A percentile compares a stretch with the other conserved stretches of the same genome.
Evolutionary conservation across 2,113 vertebrate genomes (phyloP).

Genomic region (Trachemys scripta): DNA sequence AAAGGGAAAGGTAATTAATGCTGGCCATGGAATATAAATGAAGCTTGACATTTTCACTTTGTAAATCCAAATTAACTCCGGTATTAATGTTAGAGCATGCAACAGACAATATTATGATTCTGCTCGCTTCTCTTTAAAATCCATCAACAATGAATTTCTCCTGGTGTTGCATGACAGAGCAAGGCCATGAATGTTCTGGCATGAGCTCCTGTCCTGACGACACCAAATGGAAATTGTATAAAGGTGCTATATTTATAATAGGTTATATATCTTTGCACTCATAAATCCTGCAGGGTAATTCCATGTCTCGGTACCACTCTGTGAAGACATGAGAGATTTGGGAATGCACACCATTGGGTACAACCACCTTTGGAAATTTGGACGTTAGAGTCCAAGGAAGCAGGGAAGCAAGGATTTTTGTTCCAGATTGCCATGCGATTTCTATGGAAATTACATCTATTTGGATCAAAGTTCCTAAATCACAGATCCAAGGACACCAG

Average conservation of each 20-base stretch:
- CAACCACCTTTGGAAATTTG: not conserved
- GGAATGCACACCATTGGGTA: not conserved
- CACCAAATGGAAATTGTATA: rapidly evolving
- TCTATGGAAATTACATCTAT: not conserved
- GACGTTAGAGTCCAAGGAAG: not conserved
- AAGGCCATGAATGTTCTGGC: rapidly evolving
- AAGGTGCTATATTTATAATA: not conserved
- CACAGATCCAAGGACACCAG: not conserved
- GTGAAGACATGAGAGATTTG: not conserved
- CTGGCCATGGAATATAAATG: slow-evolving; percentile 32
- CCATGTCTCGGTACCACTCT: not conserved
- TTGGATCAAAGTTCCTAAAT: not conserved
- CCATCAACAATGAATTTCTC: not conserved
- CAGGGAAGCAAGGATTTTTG: not conserved
- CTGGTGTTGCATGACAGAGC: not conserved
- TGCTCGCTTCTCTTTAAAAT: rapidly evolving
- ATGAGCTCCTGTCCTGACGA: rapidly evolving
- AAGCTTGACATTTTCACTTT: slow-evolving; percentile 35
- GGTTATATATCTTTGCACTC: not conserved
- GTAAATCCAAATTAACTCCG: slow-evolving; percentile 33
- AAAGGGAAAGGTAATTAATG: slow-evolving; percentile 61
- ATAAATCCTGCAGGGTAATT: not conserved
- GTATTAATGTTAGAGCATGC: rapidly evolving
- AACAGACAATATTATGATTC: not conserved
- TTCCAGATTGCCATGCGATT: not conserved